Evolutionary conservation across 2,113 vertebrate genomes (phyloP), one percentile per base, ranked within the genome.

Genomic region (Lonchura striata): DNA sequence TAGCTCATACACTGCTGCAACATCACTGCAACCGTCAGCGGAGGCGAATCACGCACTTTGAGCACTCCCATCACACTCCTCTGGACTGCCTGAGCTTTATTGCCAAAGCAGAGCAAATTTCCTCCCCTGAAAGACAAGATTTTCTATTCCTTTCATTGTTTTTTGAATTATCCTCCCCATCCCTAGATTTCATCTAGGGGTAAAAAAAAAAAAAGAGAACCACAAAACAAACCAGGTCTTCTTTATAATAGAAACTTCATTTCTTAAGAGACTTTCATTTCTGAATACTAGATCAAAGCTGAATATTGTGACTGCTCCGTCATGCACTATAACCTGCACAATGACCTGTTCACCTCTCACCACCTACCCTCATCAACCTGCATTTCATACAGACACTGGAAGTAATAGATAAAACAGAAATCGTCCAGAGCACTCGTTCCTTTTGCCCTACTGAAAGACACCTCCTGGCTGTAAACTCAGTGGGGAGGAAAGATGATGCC

Each of bases 1-100:
- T 56, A 93, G 95, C 92, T 96, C 87, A 87, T 68, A 35, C 57
- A 50, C 92, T 92, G 90, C 93, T 92, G 80, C 89, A 88, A 39
- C 79, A 95, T 47, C 88, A 37, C 91, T 50, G 85, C 82, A 91
- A 63, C 70, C 61, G 78, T 28, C 80, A 60, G 74, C 2, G 0
- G 82, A 90, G 75, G 52, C 30, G 0, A 68, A 90, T 69, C 70
- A 82, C 7, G 3, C 56, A 53, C 60, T 44, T 90, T 3, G 14
- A 90, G 86, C 44, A 2, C 35, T 88, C 41, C 91, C 64, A 80
- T 53, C 88, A 52, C 76, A 23, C 35, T 75, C 42, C 74, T 71
- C 81, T 53, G 50, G 53, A 64, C 69, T 71, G 64, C 47, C 70
- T 61, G 37, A 80, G 85, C 66, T 68, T 79, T 37, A 52, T 0